phyloP scores from a whole-genome alignment of 2,113 vertebrate species.

The Seriola rivoliana region DNA sequence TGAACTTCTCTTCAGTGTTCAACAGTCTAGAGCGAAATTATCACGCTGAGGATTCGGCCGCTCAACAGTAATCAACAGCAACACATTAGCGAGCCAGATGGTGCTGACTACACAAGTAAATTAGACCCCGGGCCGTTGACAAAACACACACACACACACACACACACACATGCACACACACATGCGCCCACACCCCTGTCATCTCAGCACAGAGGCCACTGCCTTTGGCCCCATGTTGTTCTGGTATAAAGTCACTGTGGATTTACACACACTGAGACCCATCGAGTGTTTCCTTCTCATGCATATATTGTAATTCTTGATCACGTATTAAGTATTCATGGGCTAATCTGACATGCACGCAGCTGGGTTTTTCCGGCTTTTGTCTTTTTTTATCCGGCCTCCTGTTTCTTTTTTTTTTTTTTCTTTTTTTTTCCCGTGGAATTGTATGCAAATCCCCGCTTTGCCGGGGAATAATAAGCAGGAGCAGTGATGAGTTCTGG shows the following conservation, averaged over 20 bases:
- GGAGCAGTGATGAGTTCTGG: slow-evolving; percentile 45
- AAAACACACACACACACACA: slow-evolving; percentile 21
- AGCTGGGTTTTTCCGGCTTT: slow-evolving; percentile 25
- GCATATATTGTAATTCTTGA: slow-evolving; percentile 20
- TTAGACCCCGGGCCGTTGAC: slow-evolving; percentile 46
- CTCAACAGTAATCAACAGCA: slow-evolving; percentile 71
- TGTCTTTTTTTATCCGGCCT: not conserved
- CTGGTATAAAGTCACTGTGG: slow-evolving; percentile 8
- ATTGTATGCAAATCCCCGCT: slow-evolving; percentile 61
- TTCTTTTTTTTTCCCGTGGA: not conserved
- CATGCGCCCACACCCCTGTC: not conserved
- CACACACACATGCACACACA: not conserved
- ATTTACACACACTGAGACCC: slow-evolving; percentile 21
- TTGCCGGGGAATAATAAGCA: slow-evolving; percentile 57
- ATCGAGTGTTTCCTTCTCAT: not conserved
- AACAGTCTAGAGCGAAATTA: slow-evolving; percentile 53
- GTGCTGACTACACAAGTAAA: slow-evolving; percentile 63
- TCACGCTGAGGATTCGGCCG: slow-evolving; percentile 48
- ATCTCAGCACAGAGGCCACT: not conserved
- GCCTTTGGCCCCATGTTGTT: not conserved
- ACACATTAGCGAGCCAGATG: slow-evolving; percentile 73
- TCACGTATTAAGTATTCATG: slow-evolving; percentile 53
- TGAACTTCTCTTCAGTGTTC: slow-evolving; percentile 43
- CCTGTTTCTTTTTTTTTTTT: not conserved
- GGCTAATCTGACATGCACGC: slow-evolving; percentile 37